A percentile compares a stretch with the other conserved stretches of the same genome.
phyloP scores from a whole-genome alignment of 2,888 invertebrate species.

The Platypus cylindrus region DNA sequence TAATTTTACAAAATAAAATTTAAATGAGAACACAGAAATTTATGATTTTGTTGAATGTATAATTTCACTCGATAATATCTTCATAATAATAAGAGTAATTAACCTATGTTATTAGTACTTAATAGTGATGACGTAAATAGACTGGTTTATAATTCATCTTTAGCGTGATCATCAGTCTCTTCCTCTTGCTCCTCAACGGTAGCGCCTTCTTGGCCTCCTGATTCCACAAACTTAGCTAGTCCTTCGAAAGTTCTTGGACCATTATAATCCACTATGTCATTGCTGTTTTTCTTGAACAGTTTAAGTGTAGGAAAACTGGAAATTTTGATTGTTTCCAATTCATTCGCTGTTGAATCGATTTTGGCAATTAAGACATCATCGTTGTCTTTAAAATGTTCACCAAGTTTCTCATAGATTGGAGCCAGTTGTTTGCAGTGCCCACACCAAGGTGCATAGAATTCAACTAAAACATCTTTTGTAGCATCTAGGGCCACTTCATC shows the following conservation, averaged over 20 bases:
- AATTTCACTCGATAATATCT: too few species aligned
- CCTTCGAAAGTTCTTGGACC: constrained; percentile 56
- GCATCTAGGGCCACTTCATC: constrained; percentile 81
- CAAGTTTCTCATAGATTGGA: constrained; percentile 82
- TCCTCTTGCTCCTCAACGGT: constrained; percentile 47
- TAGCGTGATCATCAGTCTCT: constrained; percentile 59
- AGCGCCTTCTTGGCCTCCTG: constrained; percentile 70
- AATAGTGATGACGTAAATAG: background rate
- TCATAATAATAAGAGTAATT: too few species aligned
- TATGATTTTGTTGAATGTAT: too few species aligned
- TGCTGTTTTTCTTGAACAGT: constrained; percentile 85
- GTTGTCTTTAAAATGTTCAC: constrained; percentile 53
- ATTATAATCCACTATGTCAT: constrained; percentile 80
- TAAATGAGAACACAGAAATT: too few species aligned
- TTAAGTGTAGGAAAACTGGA: constrained; percentile 91
- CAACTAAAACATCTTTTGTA: constrained; percentile 87
- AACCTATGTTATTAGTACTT: too few species aligned
- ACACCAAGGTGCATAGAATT: constrained; percentile 99
- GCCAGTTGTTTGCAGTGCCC: constrained; percentile 96
- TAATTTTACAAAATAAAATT: too few species aligned
- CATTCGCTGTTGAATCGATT: constrained; percentile 97
- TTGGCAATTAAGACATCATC: constrained; percentile 86
- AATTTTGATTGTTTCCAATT: constrained; percentile 91
- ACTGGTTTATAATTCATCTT: constrained; percentile 61
- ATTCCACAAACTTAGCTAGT: constrained; percentile 75